Evolutionary conservation across 2,113 vertebrate genomes (phyloP), one percentile per base, ranked within the genome.

Genomic region (Xiphophorus maculatus): DNA sequence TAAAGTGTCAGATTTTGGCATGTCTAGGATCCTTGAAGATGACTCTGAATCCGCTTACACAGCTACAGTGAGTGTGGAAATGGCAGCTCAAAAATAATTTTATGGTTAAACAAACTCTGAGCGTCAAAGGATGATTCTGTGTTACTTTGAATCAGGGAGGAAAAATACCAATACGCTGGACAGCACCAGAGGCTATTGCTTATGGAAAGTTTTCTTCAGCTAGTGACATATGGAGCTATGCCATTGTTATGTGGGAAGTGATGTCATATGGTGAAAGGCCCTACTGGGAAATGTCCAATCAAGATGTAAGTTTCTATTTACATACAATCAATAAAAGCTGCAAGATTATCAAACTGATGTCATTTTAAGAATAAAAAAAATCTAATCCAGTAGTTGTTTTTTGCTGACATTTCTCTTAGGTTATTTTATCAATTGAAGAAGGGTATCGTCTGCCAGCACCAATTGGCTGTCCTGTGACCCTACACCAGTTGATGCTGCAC

Each of bases 161-260:
- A 15, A 99, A 98, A 92, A 98, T 99, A 62, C 97, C 98, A 14
- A 98, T 99, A 81, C 95, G 97, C 78, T 99, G 98, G 98, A 99
- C 97, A 0, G 97, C 98, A 67, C 97, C 98, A 10, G 98, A 99
- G 91, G 96, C 98, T 9, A 98, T 99, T 25, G 95, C 97, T 66
- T 98, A 98, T 89, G 94, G 97, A 27, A 99, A 98, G 86, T 99
- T 99, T 90, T 99, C 98, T 67, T 97, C 98, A 0, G 96, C 96
- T 37, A 98, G 97, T 0, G 98, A 99, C 0, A 93, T 96, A 0
- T 99, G 98, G 98, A 99, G 97, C 90, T 99, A 97, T 0, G 97
- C 96, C 8, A 99, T 99, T 44, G 97, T 99, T 69, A 99, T 99
- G 98, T 99, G 97, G 98, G 98, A 99, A 87, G 98, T 99, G 89